These are phyloP conservation scores for Rostratula benghalensis DNA, from an alignment of 2,113 vertebrate genomes.

Conservation along the genomic window DNA sequence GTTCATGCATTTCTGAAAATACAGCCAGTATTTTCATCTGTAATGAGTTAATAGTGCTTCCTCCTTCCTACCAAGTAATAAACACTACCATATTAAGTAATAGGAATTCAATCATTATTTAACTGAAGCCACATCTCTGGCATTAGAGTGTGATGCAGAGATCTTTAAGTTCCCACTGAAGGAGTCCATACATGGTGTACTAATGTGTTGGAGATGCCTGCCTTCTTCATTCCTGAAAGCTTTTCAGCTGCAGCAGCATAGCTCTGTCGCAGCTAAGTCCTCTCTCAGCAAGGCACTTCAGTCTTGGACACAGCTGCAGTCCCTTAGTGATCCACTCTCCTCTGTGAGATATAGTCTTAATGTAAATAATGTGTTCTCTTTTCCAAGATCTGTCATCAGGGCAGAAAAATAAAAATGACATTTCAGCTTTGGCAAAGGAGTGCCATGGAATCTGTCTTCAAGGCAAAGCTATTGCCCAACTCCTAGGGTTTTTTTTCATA, in stretches of 20 bases:
- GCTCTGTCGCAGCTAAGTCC: neutral
- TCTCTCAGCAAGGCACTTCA: neutral
- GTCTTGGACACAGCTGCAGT: neutral
- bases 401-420: neutral
- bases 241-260: neutral
- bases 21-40: neutral
- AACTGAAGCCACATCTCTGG: neutral
- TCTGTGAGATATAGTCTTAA: neutral
- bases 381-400: neutral
- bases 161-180: neutral
- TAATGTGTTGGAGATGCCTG: neutral
- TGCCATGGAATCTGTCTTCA: neutral
- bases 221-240: neutral
- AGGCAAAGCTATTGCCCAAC: neutral
- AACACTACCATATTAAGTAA: neutral
- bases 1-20: neutral
- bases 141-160: neutral
- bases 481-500: rapidly evolving
- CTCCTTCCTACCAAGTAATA: neutral
- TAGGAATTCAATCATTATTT: neutral
- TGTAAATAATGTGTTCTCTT: neutral
- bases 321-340: neutral
- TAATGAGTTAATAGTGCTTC: neutral
- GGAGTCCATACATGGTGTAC: neutral
- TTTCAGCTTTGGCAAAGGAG: neutral